These are phyloP conservation scores for Cantharis flavilabris DNA, from an alignment of 2,888 invertebrate species.

Conservation along the genomic window DNA sequence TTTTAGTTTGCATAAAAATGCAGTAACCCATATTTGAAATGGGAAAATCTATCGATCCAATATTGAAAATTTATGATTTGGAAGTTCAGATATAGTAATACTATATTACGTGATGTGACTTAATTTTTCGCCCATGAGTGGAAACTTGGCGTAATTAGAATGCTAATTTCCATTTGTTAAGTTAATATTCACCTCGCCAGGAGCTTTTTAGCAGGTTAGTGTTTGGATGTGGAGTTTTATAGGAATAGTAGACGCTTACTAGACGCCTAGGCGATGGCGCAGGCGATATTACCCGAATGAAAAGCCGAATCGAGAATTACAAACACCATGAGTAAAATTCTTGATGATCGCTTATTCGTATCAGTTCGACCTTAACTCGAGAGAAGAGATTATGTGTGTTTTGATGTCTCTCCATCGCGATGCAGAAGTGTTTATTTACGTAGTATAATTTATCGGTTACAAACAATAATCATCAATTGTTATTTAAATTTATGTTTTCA, in stretches of 20 bases:
- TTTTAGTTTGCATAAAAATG: not conserved
- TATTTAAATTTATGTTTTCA: not conserved
- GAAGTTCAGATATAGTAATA: not conserved
- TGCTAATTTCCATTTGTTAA: not conserved
- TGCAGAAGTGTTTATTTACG: conserved; percentile 23
- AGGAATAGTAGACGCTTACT: conserved; percentile 20
- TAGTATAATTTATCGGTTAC: conserved; percentile 4
- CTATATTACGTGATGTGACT: not conserved
- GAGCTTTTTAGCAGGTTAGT: not conserved
- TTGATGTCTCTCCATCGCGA: conserved; percentile 8
- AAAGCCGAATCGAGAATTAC: conserved; percentile 5
- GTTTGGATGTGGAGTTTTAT: conserved; percentile 2
- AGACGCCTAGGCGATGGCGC: conserved; percentile 24
- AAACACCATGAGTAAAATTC: conserved; percentile 15
- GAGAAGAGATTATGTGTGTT: conserved; percentile 11
- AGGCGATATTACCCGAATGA: conserved; percentile 17
- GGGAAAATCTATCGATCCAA: not conserved
- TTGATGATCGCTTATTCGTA: conserved; percentile 6
- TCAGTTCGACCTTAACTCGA: conserved; percentile 24
- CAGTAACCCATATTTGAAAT: not conserved
- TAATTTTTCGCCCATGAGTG: not conserved
- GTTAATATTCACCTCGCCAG: not conserved
- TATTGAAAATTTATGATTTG: not conserved
- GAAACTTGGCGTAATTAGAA: not conserved
- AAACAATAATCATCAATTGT: not conserved